These are phyloP conservation scores for Catostylus mosaicus DNA, from an alignment of 30 jellyfish, hydroid and myxozoan genomes.

Conservation along the genomic window DNA sequence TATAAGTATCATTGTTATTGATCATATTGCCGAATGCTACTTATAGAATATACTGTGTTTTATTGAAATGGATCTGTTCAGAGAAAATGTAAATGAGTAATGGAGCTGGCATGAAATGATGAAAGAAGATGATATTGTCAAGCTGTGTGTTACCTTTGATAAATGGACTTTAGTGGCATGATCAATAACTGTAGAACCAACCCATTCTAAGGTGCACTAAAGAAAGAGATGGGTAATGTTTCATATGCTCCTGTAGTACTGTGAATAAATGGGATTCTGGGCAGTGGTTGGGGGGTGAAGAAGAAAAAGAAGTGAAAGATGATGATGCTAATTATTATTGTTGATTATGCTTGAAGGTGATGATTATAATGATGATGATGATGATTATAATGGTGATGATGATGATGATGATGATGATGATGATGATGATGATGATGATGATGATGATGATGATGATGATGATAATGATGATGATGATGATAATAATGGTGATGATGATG, in stretches of 20 bases:
- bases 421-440: not conserved
- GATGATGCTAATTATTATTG: too few species aligned
- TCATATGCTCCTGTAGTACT: too few species aligned
- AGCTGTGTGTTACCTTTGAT: slow-evolving; percentile 41
- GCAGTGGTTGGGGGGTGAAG: too few species aligned
- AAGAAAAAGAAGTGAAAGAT: too few species aligned
- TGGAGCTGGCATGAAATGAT: slow-evolving; percentile 13
- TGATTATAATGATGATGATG: too few species aligned
- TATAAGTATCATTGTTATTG: too few species aligned
- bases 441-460: not conserved
- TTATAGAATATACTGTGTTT: too few species aligned
- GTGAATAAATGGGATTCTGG: too few species aligned
- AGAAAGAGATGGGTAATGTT: slow-evolving; percentile 13
- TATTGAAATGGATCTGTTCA: too few species aligned
- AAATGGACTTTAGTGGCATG: slow-evolving; percentile 37
- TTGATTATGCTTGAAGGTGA: too few species aligned
- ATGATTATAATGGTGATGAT: too few species aligned
- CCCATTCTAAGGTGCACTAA: slow-evolving; percentile 61
- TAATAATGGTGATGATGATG: not conserved
- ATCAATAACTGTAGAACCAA: slow-evolving; percentile 51
- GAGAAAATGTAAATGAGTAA: slow-evolving; percentile 8
- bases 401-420: not conserved
- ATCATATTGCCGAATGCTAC: too few species aligned
- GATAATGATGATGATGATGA: not conserved
- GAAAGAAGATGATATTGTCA: not conserved